phyloP scores from a whole-genome alignment of 2,888 invertebrate species.

The Mythimna albipuncta region DNA sequence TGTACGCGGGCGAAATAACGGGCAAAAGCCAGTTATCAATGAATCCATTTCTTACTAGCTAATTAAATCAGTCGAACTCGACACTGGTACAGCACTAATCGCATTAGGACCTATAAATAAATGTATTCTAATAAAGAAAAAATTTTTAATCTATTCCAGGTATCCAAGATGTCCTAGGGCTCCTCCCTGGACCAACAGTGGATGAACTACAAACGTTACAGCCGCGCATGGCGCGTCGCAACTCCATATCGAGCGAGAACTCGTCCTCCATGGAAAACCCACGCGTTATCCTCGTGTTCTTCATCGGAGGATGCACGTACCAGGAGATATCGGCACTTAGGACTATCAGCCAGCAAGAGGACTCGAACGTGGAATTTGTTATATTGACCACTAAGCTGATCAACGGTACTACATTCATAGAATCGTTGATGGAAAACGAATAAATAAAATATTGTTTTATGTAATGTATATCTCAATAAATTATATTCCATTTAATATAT shows the following conservation, averaged over 20 bases:
- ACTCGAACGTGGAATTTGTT: conserved; percentile 96
- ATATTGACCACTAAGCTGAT: conserved; percentile 98
- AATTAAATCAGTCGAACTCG: neutral
- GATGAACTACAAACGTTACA: conserved; percentile 92
- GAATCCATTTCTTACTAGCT: too few relatives aligned
- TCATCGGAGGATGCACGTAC: conserved; percentile 99
- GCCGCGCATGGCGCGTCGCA: conserved; percentile 90
- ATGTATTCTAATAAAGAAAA: neutral
- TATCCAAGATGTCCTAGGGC: conserved; percentile 95
- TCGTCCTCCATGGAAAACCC: conserved; percentile 91
- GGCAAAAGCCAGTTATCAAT: too few relatives aligned
- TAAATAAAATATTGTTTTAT: conserved; percentile 38
- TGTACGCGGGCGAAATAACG: too few relatives aligned
- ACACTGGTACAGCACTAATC: neutral
- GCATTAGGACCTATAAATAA: neutral
- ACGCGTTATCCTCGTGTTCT: conserved; percentile 96
- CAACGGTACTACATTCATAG: conserved; percentile 96
- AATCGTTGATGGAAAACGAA: conserved; percentile 92
- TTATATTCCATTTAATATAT: conserved; percentile 30
- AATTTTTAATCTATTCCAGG: conserved; percentile 78
- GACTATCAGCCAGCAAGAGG: conserved; percentile 94
- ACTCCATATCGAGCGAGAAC: conserved; percentile 91
- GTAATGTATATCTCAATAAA: conserved; percentile 14
- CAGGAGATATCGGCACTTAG: conserved; percentile 96
- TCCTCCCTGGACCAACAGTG: conserved; percentile 95